phyloP scores from a whole-genome alignment of 2,888 invertebrate genomes.

The Netelia inedita region DNA sequence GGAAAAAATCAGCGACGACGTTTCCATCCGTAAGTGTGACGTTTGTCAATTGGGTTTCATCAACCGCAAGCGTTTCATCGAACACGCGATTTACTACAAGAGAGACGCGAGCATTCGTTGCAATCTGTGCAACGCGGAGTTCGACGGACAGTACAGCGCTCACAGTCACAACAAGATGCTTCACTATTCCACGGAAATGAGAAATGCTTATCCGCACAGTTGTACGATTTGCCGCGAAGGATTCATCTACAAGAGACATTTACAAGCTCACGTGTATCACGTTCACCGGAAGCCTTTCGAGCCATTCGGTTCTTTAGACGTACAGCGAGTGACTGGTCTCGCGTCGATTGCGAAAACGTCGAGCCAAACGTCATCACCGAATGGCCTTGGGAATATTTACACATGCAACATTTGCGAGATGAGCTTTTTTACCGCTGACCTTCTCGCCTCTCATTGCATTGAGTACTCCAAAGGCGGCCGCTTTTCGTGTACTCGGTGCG shows the following conservation, averaged over 20 bases:
- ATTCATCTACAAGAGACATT: slow-evolving; percentile 73
- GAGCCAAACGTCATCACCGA: neutral
- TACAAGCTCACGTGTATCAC: slow-evolving; percentile 75
- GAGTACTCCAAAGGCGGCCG: slow-evolving; percentile 70
- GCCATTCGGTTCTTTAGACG: too few relatives aligned
- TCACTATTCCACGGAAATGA: slow-evolving; percentile 67
- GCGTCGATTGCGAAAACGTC: neutral
- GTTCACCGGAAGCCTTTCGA: slow-evolving; percentile 66
- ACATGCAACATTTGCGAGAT: slow-evolving; percentile 71
- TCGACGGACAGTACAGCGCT: slow-evolving; percentile 72
- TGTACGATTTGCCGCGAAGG: slow-evolving; percentile 74
- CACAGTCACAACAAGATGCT: slow-evolving; percentile 73
- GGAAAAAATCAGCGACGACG: neutral
- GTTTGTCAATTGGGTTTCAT: slow-evolving; percentile 73
- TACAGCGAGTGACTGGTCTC: neutral
- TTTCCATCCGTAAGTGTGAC: slow-evolving; percentile 61
- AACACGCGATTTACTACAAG: slow-evolving; percentile 75
- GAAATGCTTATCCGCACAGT: slow-evolving; percentile 59
- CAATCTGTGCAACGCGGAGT: slow-evolving; percentile 66
- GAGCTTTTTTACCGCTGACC: slow-evolving; percentile 53
- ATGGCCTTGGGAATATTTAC: neutral
- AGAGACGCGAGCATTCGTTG: slow-evolving; percentile 68
- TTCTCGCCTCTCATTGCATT: slow-evolving; percentile 67
- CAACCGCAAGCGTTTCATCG: slow-evolving; percentile 69
- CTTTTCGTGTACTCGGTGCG: slow-evolving; percentile 70